These are phyloP conservation scores for Paguma larvata DNA, from an alignment of 2,797 vertebrate species.

Conservation along the genomic window DNA sequence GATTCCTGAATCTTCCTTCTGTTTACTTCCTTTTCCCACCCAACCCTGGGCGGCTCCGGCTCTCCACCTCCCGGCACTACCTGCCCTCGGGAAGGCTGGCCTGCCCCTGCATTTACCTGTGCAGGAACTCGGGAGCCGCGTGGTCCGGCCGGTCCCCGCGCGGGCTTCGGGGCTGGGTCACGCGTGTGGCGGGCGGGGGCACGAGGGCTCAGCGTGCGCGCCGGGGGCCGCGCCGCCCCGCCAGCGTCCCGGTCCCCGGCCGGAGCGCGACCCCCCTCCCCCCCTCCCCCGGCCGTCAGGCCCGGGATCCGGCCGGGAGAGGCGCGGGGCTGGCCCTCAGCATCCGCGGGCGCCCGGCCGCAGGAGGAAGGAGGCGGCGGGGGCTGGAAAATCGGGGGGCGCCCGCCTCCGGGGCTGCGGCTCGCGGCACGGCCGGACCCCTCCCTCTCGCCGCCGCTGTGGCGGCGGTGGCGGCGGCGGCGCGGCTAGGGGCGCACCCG, in stretches of 20 bases:
- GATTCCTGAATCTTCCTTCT: conserved; percentile 64
- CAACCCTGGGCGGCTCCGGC: not conserved
- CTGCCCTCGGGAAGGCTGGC: not conserved
- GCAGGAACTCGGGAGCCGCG: conserved; percentile 60
- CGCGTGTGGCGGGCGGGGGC: not conserved
- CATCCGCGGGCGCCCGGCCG: conserved; percentile 35
- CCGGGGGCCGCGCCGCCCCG: conserved; percentile 8
- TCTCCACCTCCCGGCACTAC: not conserved
- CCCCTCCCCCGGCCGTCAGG: conserved; percentile 25
- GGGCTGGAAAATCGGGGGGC: not conserved
- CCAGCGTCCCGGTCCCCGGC: not conserved
- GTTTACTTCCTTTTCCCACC: not conserved
- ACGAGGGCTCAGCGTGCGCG: not conserved
- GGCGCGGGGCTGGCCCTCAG: conserved; percentile 39
- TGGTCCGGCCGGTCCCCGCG: not conserved
- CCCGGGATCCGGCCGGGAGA: not conserved
- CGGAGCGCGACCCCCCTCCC: not conserved
- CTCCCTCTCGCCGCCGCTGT: not conserved
- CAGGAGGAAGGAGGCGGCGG: not conserved
- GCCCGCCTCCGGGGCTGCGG: conserved; percentile 8
- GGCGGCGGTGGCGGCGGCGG: not conserved
- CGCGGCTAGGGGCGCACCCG: conserved; percentile 28
- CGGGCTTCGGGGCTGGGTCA: conserved; percentile 14
- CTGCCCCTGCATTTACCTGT: conserved; percentile 67
- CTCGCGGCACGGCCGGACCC: not conserved